Evolutionary conservation across 2,797 vertebrate species (phyloP), one percentile per base, ranked within the genome.

Genomic region (Halcyon chelicuti): DNA sequence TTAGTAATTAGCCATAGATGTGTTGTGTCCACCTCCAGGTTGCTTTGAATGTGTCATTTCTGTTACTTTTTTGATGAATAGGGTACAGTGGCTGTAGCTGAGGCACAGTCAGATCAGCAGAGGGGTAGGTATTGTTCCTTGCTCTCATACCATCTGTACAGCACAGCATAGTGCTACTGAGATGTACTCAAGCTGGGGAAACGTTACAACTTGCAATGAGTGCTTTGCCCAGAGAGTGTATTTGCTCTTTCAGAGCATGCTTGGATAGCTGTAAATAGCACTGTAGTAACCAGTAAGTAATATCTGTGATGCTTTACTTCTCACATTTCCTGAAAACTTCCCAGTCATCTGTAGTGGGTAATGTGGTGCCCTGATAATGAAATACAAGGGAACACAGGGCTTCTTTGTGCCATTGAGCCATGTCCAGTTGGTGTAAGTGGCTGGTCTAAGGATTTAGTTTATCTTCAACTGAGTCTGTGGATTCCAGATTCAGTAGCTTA

Each of bases 401-500:
- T 92, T 7, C 52, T 91, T 86, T 81, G 84, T 74, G 46, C 60
- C 80, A 79, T 58, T 96, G 94, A 94, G 94, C 93, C 74, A 76
- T 52, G 79, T 90, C 93, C 92, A 93, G 83, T 95, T 95, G 94
- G 91, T 95, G 4, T 92, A 95, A 94, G 88, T 95, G 80, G 60
- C 90, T 95, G 90, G 86, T 94, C 74, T 94, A 60, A 82, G 80
- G 71, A 92, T 96, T 97, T 96, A 86, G 86, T 96, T 97, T 95
- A 96, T 90, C 90, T 92, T 94, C 83, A 89, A 71, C 52, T 93
- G 95, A 96, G 83, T 92, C 88, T 1, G 0, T 88, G 74, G 91
- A 93, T 95, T 95, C 95, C 94, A 96, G 94, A 87, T 95, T 95
- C 94, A 95, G 93, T 95, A 89, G 94, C 92, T 97, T 97, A 96